These are phyloP conservation scores for Entosphenus tridentatus DNA, from an alignment of 2,113 vertebrate species.

Conservation along the genomic window DNA sequence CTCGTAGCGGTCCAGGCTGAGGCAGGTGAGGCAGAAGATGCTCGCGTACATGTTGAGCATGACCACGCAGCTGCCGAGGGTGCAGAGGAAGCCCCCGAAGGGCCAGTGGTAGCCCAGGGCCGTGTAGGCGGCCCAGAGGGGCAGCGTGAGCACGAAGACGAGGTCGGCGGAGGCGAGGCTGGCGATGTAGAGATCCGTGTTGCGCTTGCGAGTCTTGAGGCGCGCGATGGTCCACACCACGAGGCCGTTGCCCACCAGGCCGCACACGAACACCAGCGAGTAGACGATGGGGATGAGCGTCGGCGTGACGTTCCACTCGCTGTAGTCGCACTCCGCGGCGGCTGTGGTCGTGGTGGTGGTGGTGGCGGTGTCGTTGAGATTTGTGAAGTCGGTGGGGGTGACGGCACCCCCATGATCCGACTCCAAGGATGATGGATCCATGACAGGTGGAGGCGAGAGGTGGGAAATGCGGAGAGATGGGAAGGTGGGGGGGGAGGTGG, in stretches of 20 bases:
- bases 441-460: too few relatives aligned
- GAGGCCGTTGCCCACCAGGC: slow-evolving; percentile 21
- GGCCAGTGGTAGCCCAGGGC: slow-evolving; percentile 17
- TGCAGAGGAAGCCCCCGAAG: slow-evolving; percentile 27
- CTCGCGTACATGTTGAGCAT: slow-evolving; percentile 37
- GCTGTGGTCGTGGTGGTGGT: too few relatives aligned
- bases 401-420: too few relatives aligned
- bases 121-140: slow-evolving; percentile 31
- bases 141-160: slow-evolving; percentile 30
- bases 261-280: slow-evolving; percentile 20
- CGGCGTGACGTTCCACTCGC: slow-evolving; percentile 44
- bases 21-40: slow-evolving; percentile 28
- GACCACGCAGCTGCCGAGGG: slow-evolving; percentile 28
- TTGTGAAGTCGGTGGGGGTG: too few relatives aligned
- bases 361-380: too few relatives aligned
- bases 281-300: slow-evolving; percentile 41
- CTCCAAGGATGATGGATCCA: too few relatives aligned
- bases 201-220: slow-evolving; percentile 18
- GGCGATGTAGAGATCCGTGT: slow-evolving; percentile 29
- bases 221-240: slow-evolving; percentile 20
- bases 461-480: too few relatives aligned
- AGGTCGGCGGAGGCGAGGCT: slow-evolving; percentile 32
- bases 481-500: too few relatives aligned
- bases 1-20: slow-evolving; percentile 31
- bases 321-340: slow-evolving; percentile 22